These are phyloP conservation scores for Syrrhaptes paradoxus DNA, from an alignment of 2,113 vertebrate genomes.

Conservation along the genomic window DNA sequence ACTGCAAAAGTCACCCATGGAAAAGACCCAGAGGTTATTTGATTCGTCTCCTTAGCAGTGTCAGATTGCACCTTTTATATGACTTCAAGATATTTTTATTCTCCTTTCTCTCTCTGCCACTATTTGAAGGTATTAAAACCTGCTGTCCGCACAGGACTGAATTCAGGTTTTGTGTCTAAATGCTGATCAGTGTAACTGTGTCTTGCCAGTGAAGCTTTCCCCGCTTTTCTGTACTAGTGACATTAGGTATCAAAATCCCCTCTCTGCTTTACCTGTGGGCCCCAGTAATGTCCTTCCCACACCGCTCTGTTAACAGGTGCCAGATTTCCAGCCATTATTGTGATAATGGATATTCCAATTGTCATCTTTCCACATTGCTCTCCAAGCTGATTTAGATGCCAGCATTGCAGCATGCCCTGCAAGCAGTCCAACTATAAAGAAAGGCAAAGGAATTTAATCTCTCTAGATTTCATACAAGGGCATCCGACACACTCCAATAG, in stretches of 20 bases:
- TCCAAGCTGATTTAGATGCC: background rate
- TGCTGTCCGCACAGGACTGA: background rate
- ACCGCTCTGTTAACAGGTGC: background rate
- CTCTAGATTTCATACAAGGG: background rate
- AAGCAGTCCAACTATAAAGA: background rate
- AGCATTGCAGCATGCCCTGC: background rate
- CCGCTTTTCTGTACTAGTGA: background rate
- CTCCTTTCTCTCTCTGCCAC: background rate
- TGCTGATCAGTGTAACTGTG: rapidly evolving
- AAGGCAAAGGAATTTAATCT: conserved; percentile 6
- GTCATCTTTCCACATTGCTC: background rate
- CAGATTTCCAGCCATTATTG: background rate
- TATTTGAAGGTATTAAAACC: background rate
- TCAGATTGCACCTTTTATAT: background rate
- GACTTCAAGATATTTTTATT: background rate
- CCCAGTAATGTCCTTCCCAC: background rate
- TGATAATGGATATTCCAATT: background rate
- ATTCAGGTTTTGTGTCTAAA: background rate
- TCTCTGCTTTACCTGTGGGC: background rate
- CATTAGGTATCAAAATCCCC: background rate
- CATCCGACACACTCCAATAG: background rate
- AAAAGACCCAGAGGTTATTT: background rate
- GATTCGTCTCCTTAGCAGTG: background rate
- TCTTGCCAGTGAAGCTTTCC: background rate
- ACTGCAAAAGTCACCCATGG: background rate